phyloP scores from a whole-genome alignment of 2,113 vertebrate species.

The Axis porcinus region DNA sequence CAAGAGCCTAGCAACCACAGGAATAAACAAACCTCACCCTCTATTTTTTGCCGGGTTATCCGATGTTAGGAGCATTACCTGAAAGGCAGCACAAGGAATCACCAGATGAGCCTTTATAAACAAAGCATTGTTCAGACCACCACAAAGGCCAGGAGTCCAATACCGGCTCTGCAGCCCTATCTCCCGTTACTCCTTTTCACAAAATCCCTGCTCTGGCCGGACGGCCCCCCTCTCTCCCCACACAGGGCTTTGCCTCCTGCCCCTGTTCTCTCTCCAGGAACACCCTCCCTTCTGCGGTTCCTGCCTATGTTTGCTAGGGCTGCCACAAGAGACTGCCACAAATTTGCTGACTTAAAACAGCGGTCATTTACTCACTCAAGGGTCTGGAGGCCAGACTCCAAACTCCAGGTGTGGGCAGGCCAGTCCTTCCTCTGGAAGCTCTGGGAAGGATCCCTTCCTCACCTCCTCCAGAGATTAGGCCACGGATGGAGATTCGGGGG shows the following conservation, averaged over 20 bases:
- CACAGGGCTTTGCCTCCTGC: background rate
- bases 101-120: constrained; percentile 23
- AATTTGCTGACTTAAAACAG: background rate
- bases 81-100: background rate
- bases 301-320: background rate
- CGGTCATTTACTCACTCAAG: background rate
- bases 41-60: background rate
- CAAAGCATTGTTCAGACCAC: background rate
- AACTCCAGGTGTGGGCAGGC: background rate
- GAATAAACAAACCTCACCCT: background rate
- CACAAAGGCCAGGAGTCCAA: background rate
- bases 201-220: background rate
- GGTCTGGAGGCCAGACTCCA: background rate
- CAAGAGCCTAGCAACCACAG: background rate
- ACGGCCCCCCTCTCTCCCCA: background rate
- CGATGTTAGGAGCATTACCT: background rate
- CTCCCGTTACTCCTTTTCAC: background rate
- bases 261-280: background rate
- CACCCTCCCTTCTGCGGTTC: background rate
- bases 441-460: background rate
- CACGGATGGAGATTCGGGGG: background rate
- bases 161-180: background rate
- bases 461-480: background rate
- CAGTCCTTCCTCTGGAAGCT: background rate
- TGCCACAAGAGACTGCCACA: background rate